Evolutionary conservation across 2,888 invertebrate species (phyloP), one percentile per base, ranked within the genome.

Genomic region (Philereme vetulata): DNA sequence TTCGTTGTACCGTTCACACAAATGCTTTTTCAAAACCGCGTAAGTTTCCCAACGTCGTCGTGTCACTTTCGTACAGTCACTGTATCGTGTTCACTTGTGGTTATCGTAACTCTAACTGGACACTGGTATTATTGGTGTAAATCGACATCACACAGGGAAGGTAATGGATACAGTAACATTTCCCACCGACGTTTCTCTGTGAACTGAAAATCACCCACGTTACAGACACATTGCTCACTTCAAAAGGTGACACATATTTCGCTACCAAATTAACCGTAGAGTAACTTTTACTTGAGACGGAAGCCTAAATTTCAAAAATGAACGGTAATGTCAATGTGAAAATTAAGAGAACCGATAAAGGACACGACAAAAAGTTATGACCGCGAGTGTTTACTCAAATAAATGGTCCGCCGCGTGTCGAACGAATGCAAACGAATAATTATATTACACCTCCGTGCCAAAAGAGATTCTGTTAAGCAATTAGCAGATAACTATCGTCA

Each of bases 11-110:
- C 60, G 74, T 77, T 77, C 76, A 78, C 81, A 81, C 79, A 77
- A 76, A 76, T 76, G 78, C 81, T 84, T 85, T 84, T 84, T 83
- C 81, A 81, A 85, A 87, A 87, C 89, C 89, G 80, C 88, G 82
- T 72, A 49, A 78, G 84, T 88, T 87, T 85, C 86, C 79, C 83
- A 84, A 85, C 83, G 67, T 58, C 49, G 62, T 72, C 82, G 88
- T 86, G 83, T 88, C 88, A 89, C 90, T 89, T 88, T 90, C 88
- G 81, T 82, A 80, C 76, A 75, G 85, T 86, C 82, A 80, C 75
- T 78, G 76, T 81, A 88, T 89, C 87, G 84, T 78, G 86, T 88
- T 85, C 86, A 86, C 86, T 88, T 90, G 91, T 85, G 91, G 91
- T 91, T 85, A 81, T 80, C 82, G 89, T 89, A 89, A 90, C 77